Percentiles rank a stretch among this genome's conserved stretches.
phyloP scores from a whole-genome alignment of 2,797 vertebrate genomes.

The Cirrhinus mrigala region DNA sequence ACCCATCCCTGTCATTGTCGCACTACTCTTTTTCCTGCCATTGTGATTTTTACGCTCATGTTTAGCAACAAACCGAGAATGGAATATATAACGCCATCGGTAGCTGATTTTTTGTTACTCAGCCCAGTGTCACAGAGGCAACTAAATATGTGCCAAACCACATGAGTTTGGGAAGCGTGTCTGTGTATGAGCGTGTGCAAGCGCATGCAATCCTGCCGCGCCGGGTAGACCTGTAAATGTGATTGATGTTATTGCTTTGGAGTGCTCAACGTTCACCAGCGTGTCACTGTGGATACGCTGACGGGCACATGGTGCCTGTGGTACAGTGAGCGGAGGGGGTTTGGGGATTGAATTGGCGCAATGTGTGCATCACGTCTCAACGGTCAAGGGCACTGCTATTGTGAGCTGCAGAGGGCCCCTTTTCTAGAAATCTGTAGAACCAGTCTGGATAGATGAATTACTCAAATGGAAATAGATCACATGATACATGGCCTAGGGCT shows the following conservation, averaged over 20 bases:
- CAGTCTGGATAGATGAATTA: neutral
- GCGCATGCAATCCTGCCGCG: neutral
- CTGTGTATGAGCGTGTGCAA: neutral
- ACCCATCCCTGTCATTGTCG: constrained; percentile 19
- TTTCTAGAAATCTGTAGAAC: neutral
- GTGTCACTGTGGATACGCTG: constrained; percentile 44
- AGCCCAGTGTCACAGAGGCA: neutral
- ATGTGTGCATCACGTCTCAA: neutral
- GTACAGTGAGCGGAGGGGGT: neutral
- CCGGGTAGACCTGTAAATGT: constrained; percentile 25
- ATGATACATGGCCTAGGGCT: neutral
- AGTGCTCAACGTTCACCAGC: constrained; percentile 15
- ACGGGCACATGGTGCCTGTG: constrained; percentile 6
- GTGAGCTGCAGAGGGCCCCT: neutral
- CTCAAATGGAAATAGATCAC: neutral
- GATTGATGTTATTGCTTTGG: constrained; percentile 47
- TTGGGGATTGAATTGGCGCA: neutral
- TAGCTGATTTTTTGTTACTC: constrained; percentile 26
- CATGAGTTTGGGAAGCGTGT: constrained; percentile 41
- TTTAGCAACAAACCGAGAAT: constrained; percentile 22
- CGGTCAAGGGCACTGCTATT: neutral
- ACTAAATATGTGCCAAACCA: constrained; percentile 29
- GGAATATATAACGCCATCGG: neutral
- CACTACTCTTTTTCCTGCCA: constrained; percentile 44
- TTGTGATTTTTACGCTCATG: constrained; percentile 52